Evolutionary conservation across 2,888 invertebrate species (phyloP), one percentile per base, ranked within the genome.

Genomic region (Pilophorus perplexus): DNA sequence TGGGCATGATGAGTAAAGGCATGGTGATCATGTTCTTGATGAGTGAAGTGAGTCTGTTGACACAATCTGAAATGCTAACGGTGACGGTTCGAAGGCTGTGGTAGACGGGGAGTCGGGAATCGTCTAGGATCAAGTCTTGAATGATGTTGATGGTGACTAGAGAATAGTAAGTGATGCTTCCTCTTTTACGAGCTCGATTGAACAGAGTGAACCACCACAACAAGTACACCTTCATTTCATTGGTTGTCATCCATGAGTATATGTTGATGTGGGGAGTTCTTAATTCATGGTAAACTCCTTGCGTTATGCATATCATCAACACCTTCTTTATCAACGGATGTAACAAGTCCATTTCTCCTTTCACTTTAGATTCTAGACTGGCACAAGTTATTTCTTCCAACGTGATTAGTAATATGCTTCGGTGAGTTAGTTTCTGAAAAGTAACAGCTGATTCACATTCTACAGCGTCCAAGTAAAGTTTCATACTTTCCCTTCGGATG

Each of bases 151-250:
- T 10, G n/a, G 18, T 10, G 5, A 38, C 14, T 22, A 16, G 10
- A 18, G 1, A 5, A 22, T 23, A 57, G 28, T 57, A 22, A 12
- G 38, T 2, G 16, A 40, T 12, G 18, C 25, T 10, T 18, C 16
- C 23, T 38, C 38, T 14, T 25, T 57, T 57, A n/a, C 23, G 38
- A 12, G 57, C 57, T 10, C 38, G 23, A 6, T 40, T 3, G 10
- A 38, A 57, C 16, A 14, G n/a, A 22, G 10, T 40, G 12, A 40
- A 18, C 57, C 57, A 57, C 57, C 57, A 57, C 4, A 57, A 6
- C n/a, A 40, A 22, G 25, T 57, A 57, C 5, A 57, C n/a, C 22
- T 22, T 57, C n/a, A 57, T 20, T 23, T 57, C 57, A 1, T 57
- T 40, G 1, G 5, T 3, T 4, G 57, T 22, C 57, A 57, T 57